Percentiles rank a stretch among this genome's conserved stretches.
phyloP scores from a whole-genome alignment of 2,797 vertebrate species.

The Mormyrops boulengeri region DNA sequence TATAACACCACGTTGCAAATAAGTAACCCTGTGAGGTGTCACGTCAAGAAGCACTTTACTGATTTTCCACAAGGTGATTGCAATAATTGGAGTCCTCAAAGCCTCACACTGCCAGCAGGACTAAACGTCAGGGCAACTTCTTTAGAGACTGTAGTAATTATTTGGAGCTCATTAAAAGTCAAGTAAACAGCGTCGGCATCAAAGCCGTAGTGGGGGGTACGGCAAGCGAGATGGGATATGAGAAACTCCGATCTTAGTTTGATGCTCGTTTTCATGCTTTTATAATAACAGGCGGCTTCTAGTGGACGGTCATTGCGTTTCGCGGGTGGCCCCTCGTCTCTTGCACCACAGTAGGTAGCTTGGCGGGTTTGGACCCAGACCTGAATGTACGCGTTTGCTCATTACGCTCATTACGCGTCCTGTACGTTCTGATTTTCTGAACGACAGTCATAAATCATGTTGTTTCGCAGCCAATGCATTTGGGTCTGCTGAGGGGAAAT shows the following conservation, averaged over 20 bases:
- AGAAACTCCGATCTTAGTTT: background rate
- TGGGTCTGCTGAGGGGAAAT: background rate
- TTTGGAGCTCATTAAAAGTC: slow-evolving; percentile 6
- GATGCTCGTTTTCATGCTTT: background rate
- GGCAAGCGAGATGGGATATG: background rate
- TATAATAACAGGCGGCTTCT: background rate
- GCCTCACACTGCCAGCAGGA: background rate
- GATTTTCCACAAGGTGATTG: background rate
- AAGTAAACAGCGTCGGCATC: background rate
- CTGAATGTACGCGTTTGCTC: background rate
- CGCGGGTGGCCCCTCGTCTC: background rate
- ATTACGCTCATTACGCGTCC: background rate
- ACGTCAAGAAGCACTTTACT: background rate
- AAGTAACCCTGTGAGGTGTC: background rate
- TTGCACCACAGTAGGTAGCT: background rate
- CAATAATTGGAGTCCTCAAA: background rate
- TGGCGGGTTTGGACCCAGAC: background rate
- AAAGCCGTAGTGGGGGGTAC: background rate
- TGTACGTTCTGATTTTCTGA: background rate
- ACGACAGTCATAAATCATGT: background rate
- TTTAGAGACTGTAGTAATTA: background rate
- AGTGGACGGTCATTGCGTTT: background rate
- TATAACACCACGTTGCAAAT: background rate
- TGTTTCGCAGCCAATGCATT: background rate
- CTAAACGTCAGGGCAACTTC: background rate